Evolutionary conservation across 2,797 vertebrate genomes (phyloP).

Genomic region (Scyliorhinus canicula): DNA sequence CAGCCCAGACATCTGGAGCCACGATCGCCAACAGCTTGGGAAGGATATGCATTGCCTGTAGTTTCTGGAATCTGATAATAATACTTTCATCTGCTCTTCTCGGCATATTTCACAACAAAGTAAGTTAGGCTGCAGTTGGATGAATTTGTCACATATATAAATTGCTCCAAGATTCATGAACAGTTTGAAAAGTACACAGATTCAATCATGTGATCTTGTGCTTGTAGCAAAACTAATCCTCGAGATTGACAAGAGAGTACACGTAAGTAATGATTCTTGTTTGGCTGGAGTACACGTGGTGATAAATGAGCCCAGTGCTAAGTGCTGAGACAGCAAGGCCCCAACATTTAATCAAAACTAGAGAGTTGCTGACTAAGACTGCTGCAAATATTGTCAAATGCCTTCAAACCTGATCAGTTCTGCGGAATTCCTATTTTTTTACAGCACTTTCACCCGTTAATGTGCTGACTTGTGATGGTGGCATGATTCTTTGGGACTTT

Average conservation of each 20-base stretch:
- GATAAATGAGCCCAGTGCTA: neutral
- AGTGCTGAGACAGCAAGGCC: neutral
- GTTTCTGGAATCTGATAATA: neutral
- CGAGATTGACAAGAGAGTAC: neutral
- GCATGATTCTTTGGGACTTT: neutral
- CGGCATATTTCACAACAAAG: neutral
- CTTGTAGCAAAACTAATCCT: neutral
- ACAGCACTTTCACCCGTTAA: neutral
- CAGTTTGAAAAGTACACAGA: neutral
- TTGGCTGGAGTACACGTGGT: neutral
- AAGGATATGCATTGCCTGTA: neutral
- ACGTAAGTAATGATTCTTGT: neutral
- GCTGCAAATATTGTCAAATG: neutral
- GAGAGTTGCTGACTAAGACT: neutral
- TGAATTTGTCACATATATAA: neutral
- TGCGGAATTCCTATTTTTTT: neutral
- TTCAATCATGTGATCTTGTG: neutral
- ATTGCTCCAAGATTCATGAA: neutral
- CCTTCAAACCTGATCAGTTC: neutral
- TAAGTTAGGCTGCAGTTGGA: neutral
- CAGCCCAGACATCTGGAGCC: neutral
- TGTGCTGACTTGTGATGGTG: neutral
- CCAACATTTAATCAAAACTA: neutral
- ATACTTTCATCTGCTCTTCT: neutral
- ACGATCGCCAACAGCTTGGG: neutral